These are phyloP conservation scores for Mobula birostris DNA, from an alignment of 2,113 vertebrate species.

Conservation along the genomic window DNA sequence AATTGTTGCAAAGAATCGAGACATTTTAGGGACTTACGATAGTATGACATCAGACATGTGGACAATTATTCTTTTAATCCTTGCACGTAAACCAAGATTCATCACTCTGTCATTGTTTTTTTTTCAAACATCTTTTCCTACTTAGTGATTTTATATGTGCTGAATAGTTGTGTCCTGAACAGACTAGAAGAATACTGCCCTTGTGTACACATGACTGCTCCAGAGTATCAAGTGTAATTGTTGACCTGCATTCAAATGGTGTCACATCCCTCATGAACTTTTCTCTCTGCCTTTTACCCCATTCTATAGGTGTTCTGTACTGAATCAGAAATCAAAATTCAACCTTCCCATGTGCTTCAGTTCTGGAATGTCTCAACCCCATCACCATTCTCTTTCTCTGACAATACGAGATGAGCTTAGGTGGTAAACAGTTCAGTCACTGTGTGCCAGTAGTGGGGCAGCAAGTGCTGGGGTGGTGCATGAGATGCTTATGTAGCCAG, in stretches of 20 bases:
- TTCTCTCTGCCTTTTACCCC: neutral
- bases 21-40: neutral
- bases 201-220: neutral
- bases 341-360: neutral
- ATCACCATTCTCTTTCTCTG: neutral
- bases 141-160: neutral
- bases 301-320: neutral
- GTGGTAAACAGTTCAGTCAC: too few species aligned
- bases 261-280: neutral
- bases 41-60: neutral
- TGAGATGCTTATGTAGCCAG: too few species aligned
- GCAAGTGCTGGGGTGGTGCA: too few species aligned
- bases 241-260: neutral
- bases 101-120: neutral
- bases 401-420: neutral
- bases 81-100: neutral
- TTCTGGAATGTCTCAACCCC: neutral
- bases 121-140: neutral
- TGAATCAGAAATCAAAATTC: neutral
- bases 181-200: neutral
- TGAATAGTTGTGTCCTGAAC: neutral
- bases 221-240: neutral
- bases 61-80: neutral
- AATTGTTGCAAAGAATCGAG: neutral
- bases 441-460: too few species aligned